Conservation (phyloP, 2,888 invertebrate genomes). For the Venusia cambrica region DNA sequence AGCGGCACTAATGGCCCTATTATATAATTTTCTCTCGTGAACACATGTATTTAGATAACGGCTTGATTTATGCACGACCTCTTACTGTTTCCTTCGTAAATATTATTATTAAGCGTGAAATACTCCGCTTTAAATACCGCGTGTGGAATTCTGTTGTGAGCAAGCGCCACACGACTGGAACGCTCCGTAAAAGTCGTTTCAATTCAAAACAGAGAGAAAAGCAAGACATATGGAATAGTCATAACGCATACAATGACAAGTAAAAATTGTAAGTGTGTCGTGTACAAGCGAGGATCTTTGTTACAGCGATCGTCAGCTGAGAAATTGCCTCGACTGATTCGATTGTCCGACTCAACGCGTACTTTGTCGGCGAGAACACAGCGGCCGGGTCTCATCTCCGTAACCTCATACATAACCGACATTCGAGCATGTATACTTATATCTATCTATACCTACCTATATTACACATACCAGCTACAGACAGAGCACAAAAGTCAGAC, state of each 20-base stretch:
- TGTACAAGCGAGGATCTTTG: slow-evolving; percentile 25
- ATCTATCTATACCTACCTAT: too few species aligned
- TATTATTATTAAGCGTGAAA: slow-evolving; percentile 17
- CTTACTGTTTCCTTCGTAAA: slow-evolving; percentile 21
- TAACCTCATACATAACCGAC: slow-evolving; percentile 12
- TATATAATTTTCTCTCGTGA: slow-evolving; percentile 28
- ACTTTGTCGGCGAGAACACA: slow-evolving; percentile 56
- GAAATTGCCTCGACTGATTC: slow-evolving; percentile 66
- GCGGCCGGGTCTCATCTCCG: slow-evolving; percentile 15
- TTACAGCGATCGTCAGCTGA: slow-evolving; percentile 37
- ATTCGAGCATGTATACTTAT: slow-evolving; percentile 1
- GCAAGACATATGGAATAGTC: slow-evolving; percentile 20
- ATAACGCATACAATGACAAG: slow-evolving; percentile 27
- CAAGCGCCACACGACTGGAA: slow-evolving; percentile 11
- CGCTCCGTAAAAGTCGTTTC: slow-evolving; percentile 16
- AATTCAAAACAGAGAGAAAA: slow-evolving; percentile 12
- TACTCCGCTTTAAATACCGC: slow-evolving; percentile 12
- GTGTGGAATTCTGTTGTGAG: slow-evolving; percentile 2
- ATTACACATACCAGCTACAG: too few species aligned
- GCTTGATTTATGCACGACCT: slow-evolving; percentile 19
- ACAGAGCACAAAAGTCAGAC: slow-evolving; percentile 19
- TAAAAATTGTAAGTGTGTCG: slow-evolving; percentile 17
- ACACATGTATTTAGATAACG: slow-evolving; percentile 23
- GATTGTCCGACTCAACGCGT: slow-evolving; percentile 60
- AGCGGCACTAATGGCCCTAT: slow-evolving; percentile 25